These are phyloP conservation scores for Whitmania pigra DNA, from an alignment of 1,140 invertebrate genomes.

Conservation along the genomic window DNA sequence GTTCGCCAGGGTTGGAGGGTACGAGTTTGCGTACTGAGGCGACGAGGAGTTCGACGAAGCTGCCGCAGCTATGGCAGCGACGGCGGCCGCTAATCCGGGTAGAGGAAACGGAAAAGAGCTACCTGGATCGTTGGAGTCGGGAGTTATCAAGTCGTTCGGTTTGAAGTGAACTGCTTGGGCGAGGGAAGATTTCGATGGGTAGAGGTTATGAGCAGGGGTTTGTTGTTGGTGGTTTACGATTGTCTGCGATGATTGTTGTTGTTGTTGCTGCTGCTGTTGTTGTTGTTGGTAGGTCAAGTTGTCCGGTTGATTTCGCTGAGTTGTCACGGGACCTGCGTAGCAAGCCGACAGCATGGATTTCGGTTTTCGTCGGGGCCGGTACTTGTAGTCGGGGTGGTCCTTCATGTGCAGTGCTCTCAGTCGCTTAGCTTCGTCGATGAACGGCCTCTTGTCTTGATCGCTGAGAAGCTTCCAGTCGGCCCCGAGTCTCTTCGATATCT, in stretches of 20 bases:
- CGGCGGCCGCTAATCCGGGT: too few species aligned
- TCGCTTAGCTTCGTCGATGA: conserved; percentile 97
- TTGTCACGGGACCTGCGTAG: neutral
- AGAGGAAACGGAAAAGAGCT: too few species aligned
- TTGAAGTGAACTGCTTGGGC: neutral
- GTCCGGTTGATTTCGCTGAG: neutral
- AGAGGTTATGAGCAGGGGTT: neutral
- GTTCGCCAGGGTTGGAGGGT: too few species aligned
- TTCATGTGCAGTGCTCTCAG: conserved; percentile 96
- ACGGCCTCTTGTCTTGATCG: conserved; percentile 89
- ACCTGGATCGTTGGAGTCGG: too few species aligned
- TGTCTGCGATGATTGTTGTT: neutral
- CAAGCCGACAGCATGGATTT: conserved; percentile 39
- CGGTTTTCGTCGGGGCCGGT: conserved; percentile 53
- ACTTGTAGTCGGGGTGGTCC: conserved; percentile 98
- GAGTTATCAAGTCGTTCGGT: conserved; percentile 45
- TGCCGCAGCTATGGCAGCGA: too few species aligned
- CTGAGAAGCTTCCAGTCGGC: conserved; percentile 97
- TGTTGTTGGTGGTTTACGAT: neutral
- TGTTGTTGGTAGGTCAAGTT: neutral
- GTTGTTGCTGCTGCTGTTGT: too few species aligned
- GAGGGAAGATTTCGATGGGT: neutral
- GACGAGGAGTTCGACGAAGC: too few species aligned
- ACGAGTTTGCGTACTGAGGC: too few species aligned
- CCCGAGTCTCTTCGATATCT: conserved; percentile 90